Evolutionary conservation across 2,113 vertebrate genomes (phyloP).

Genomic region (Felis catus): DNA sequence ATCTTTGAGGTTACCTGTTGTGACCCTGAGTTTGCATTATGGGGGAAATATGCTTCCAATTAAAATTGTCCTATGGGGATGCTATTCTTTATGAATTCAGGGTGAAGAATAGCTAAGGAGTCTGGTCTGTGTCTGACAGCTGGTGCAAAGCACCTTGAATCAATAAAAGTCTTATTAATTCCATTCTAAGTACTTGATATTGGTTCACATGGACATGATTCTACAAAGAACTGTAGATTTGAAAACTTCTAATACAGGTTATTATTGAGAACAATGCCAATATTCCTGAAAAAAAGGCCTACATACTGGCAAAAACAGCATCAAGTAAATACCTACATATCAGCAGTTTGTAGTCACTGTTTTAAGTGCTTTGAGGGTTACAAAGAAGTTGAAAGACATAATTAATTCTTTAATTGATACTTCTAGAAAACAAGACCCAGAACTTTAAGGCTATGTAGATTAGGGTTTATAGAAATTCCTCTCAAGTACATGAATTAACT

Average conservation of each 20-base stretch:
- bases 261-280: background rate
- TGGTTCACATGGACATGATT: slow-evolving; percentile 54
- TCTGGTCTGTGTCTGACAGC: slow-evolving; percentile 75
- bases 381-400: background rate
- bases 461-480: background rate
- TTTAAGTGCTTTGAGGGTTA: background rate
- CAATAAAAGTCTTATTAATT: slow-evolving; percentile 79
- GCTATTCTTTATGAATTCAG: slow-evolving; percentile 74
- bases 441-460: background rate
- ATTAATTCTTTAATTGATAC: background rate
- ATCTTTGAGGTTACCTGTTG: slow-evolving; percentile 74
- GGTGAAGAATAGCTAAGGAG: slow-evolving; percentile 69
- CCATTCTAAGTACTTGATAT: slow-evolving; percentile 56
- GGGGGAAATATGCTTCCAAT: slow-evolving; percentile 75
- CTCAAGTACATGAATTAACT: background rate
- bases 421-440: slow-evolving; percentile 19
- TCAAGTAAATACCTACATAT: background rate
- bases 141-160: slow-evolving; percentile 74
- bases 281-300: background rate
- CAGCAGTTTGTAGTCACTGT: background rate
- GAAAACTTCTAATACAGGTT: slow-evolving; percentile 2
- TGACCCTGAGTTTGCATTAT: slow-evolving; percentile 71
- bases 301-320: background rate
- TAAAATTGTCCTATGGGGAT: slow-evolving; percentile 67
- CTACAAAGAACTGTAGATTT: slow-evolving; percentile 40